phyloP scores from a whole-genome alignment of 2,113 vertebrate genomes.

The Redunca redunca region DNA sequence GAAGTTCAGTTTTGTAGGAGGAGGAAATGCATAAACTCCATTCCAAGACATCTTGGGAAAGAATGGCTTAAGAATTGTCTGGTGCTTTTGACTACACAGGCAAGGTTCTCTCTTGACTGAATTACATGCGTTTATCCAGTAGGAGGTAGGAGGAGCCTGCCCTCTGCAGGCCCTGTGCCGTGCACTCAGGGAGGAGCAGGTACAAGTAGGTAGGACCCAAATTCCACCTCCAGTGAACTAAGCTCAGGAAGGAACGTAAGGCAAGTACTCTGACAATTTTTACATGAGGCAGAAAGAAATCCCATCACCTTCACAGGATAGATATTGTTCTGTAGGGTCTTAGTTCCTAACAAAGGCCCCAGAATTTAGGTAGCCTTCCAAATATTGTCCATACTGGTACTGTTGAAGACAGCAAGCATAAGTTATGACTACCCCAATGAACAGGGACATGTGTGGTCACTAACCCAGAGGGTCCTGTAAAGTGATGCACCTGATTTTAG shows the following conservation, averaged over 20 bases:
- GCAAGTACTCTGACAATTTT: neutral
- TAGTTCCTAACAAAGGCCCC: neutral
- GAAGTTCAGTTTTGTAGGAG: neutral
- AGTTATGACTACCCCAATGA: neutral
- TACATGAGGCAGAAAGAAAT: conserved; percentile 1
- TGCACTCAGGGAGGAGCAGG: neutral
- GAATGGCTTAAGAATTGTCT: neutral
- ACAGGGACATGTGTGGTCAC: neutral
- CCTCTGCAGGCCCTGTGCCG: neutral
- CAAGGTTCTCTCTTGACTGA: neutral
- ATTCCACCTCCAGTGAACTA: neutral
- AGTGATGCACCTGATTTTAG: neutral
- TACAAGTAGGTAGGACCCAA: neutral
- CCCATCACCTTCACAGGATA: neutral
- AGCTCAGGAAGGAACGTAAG: neutral
- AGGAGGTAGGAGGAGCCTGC: neutral
- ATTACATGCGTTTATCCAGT: neutral
- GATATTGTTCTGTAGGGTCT: neutral
- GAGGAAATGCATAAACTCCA: neutral
- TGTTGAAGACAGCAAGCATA: neutral
- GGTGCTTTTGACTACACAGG: neutral
- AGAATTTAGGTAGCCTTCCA: neutral
- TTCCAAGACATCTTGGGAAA: neutral
- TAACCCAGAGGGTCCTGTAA: neutral
- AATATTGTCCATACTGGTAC: neutral